Evolutionary conservation across 2,888 invertebrate genomes (phyloP).

Genomic region (Pristionchus japonicus): DNA sequence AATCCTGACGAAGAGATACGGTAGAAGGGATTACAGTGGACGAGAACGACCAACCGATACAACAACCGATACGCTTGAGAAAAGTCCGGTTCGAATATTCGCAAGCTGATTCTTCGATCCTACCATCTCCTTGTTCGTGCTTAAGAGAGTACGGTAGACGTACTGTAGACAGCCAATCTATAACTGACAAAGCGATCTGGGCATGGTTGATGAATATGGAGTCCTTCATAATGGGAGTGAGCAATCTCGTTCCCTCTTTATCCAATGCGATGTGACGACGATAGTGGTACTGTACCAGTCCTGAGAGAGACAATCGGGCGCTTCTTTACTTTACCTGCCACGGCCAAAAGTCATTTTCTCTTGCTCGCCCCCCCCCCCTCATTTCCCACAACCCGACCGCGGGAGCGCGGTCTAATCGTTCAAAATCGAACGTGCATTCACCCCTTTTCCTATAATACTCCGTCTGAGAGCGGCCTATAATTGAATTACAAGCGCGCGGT

Average conservation of each 20-base stretch:
- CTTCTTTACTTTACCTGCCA: not conserved
- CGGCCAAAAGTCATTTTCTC: not conserved
- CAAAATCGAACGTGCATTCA: no score
- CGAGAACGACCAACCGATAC: not conserved
- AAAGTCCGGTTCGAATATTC: constrained; percentile 25
- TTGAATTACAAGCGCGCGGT: no score
- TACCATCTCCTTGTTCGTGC: not conserved
- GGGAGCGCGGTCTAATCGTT: no score
- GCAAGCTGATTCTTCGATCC: not conserved
- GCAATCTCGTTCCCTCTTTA: constrained; percentile 5
- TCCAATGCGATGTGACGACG: constrained; percentile 28
- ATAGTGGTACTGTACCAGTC: constrained; percentile 33
- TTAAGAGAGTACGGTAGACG: constrained; percentile 14
- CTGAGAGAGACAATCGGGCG: not conserved
- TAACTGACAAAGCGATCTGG: constrained; percentile 36
- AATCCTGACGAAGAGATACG: not conserved
- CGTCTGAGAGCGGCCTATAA: no score
- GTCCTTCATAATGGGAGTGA: constrained; percentile 5
- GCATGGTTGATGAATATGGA: constrained; percentile 45
- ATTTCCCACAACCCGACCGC: no score
- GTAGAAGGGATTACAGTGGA: not conserved
- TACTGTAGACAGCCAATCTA: not conserved
- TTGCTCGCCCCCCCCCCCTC: no score
- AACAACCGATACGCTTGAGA: not conserved
- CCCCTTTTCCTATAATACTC: no score